Evolutionary conservation across 2,113 vertebrate species (phyloP), one percentile per base, ranked within the genome.

Genomic region (Pipra filicauda): DNA sequence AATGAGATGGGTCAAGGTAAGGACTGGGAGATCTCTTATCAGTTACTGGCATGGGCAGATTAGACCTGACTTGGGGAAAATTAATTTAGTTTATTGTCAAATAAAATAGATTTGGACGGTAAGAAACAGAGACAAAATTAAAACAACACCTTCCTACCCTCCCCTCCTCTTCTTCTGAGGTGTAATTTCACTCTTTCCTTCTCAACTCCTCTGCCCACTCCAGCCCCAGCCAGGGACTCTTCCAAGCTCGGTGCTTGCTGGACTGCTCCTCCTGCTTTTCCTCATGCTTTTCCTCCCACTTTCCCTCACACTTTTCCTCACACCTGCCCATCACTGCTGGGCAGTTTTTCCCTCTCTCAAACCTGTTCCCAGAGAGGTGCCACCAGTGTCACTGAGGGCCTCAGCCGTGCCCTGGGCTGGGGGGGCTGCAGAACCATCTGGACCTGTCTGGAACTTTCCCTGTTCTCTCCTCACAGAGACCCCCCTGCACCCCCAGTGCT

Each of bases 311-410:
- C n/a, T 75, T 48, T 33, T 35, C 37, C 52, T 72, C 37, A 8
- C 9, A 0, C 12, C 26, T 14, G 46, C 30, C 54, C 49, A 59
- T 85, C 7, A 0, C 13, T 33, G 67, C 75, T 1, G 2, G 41
- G 35, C 41, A n/a, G 23, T 27, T 61, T 31, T 44, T 28, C 18
- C 54, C n/a, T 55, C 21, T 74, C 55, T 26, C 66, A 12, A 1
- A 8, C 1, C 1, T 0, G 0, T 37, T 44, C 24, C 27, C 76
- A 2, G 39, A 9, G 76, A 33, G 57, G 15, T 1, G 8, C 24
- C 59, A 62, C 16, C 17, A 12, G 59, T 4, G 11, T 39, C 59
- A 27, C 52, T 37, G 70, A 13, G 3, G 28, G 37, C 10, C 43
- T 35, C 4, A 10, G 27, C 76, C 18, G 20, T 14, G 71, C 76